A percentile compares a stretch with the other conserved stretches of the same genome.
Evolutionary conservation across 2,888 invertebrate genomes (phyloP).

Genomic region (Tenthredo distinguenda): DNA sequence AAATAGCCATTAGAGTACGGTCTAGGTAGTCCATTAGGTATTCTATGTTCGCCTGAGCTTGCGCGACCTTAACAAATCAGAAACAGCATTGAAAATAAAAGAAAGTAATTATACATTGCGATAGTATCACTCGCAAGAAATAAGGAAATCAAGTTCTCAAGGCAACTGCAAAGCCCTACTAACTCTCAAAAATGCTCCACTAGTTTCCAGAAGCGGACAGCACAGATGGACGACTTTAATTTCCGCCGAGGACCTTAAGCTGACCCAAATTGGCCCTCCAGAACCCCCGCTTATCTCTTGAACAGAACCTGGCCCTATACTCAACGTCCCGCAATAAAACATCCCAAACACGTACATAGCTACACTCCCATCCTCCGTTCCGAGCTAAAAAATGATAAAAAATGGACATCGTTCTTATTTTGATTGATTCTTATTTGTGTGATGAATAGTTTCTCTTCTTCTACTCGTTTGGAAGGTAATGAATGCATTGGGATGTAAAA

Average conservation of each 20-base stretch:
- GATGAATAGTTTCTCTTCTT: neutral
- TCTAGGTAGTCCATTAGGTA: conserved; percentile 85
- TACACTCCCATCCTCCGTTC: conserved; percentile 85
- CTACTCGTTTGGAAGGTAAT: neutral
- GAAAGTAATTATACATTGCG: neutral
- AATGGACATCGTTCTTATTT: neutral
- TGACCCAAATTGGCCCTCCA: conserved; percentile 72
- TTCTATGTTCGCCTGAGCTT: conserved; percentile 74
- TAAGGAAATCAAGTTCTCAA: no score
- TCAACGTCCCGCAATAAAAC: conserved; percentile 87
- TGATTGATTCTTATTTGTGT: neutral
- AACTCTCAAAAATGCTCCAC: conserved; percentile 73
- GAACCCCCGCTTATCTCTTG: conserved; percentile 73
- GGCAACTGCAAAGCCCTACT: conserved; percentile 5
- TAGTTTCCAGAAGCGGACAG: conserved; percentile 71
- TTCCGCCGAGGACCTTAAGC: conserved; percentile 65
- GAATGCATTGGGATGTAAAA: neutral
- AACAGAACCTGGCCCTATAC: conserved; percentile 68
- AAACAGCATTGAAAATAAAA: conserved; percentile 36
- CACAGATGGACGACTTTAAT: conserved; percentile 70
- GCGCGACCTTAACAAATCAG: conserved; percentile 70
- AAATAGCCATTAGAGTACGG: conserved; percentile 89
- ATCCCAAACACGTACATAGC: conserved; percentile 90
- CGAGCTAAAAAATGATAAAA: conserved; percentile 85
- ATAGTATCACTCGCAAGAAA: no score